Evolutionary conservation across 2,888 invertebrate genomes (phyloP).

Genomic region (Lissonota sp.): DNA sequence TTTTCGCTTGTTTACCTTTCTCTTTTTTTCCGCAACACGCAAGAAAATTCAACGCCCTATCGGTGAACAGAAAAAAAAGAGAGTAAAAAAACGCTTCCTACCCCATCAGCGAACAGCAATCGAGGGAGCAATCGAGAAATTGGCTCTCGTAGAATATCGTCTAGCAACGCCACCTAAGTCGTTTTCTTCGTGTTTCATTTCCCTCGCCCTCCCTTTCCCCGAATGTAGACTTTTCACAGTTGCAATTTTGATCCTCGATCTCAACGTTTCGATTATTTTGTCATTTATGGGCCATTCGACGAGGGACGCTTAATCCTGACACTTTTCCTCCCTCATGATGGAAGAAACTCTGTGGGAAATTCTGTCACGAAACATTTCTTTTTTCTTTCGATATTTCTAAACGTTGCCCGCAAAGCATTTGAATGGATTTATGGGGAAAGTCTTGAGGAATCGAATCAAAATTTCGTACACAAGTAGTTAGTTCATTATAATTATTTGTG

Average conservation of each 20-base stretch:
- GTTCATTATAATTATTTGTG: no score
- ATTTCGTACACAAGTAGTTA: no score
- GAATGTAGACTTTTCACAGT: neutral
- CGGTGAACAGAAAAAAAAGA: constrained; percentile 45
- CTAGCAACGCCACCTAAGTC: constrained; percentile 4
- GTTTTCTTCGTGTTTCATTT: constrained; percentile 13
- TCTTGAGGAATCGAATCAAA: no score
- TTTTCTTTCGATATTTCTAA: no score
- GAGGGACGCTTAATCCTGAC: no score
- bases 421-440: no score
- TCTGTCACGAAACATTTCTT: no score
- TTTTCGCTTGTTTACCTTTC: constrained; percentile 40
- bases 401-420: no score
- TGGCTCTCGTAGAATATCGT: constrained; percentile 15
- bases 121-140: constrained; percentile 55
- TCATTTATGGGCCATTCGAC: no score
- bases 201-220: neutral
- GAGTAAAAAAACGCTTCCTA: constrained; percentile 25
- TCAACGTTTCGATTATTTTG: no score
- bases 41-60: constrained; percentile 44
- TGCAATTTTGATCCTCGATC: neutral
- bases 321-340: no score
- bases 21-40: constrained; percentile 12
- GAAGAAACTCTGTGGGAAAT: no score
- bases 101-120: constrained; percentile 46